Evolutionary conservation across 2,888 invertebrate genomes (phyloP).

Genomic region (Acrocyrtus sp.): DNA sequence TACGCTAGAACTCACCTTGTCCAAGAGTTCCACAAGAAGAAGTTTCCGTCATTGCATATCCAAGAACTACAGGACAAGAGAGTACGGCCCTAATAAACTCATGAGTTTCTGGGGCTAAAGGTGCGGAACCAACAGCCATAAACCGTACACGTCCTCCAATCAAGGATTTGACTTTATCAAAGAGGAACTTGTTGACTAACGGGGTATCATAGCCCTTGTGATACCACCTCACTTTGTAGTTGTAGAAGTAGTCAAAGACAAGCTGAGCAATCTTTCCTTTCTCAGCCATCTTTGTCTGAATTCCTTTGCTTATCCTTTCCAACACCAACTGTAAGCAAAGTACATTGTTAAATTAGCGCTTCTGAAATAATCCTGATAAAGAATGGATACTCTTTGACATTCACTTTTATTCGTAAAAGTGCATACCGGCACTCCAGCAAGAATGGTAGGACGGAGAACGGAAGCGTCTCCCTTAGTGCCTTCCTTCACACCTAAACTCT

Average conservation of each 20-base stretch:
- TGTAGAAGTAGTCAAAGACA: constrained; percentile 92
- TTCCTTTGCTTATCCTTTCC: constrained; percentile 96
- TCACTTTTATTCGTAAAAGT: background rate
- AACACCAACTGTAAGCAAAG: constrained; percentile 81
- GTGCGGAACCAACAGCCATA: constrained; percentile 80
- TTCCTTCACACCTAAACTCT: constrained; percentile 94
- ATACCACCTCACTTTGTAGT: constrained; percentile 90
- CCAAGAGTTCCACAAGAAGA: constrained; percentile 80
- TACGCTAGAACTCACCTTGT: constrained; percentile 37
- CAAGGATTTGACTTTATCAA: constrained; percentile 75
- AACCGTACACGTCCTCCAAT: constrained; percentile 87
- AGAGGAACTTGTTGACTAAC: constrained; percentile 66
- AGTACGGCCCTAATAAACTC: constrained; percentile 91
- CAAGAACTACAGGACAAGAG: constrained; percentile 89
- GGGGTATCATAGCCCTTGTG: constrained; percentile 86
- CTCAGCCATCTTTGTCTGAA: constrained; percentile 91
- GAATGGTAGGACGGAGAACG: constrained; percentile 89
- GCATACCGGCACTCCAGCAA: constrained; percentile 94
- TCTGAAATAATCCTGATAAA: no score
- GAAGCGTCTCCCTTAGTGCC: constrained; percentile 95
- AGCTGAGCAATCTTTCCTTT: constrained; percentile 82
- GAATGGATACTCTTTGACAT: background rate
- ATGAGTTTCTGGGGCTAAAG: constrained; percentile 94
- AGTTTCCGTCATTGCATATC: constrained; percentile 97
- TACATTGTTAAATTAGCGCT: no score